These are phyloP conservation scores for Setophaga kirtlandii DNA, from an alignment of 2,113 vertebrate genomes.

Conservation along the genomic window DNA sequence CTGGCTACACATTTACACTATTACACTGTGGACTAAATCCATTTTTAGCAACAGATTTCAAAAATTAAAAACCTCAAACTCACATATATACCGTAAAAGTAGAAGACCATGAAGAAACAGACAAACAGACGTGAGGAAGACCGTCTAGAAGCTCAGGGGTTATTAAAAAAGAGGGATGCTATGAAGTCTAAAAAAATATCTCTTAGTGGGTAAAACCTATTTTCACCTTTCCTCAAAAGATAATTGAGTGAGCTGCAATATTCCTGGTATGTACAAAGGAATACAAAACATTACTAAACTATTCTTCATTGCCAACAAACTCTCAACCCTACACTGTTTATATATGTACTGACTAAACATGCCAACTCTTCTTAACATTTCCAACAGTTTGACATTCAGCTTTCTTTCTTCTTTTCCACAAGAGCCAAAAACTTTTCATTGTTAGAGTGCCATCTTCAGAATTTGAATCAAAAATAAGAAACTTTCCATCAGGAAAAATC, in stretches of 20 bases:
- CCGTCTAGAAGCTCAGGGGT: not conserved
- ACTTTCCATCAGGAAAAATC: not conserved
- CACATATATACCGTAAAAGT: not conserved
- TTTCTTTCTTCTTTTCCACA: not conserved
- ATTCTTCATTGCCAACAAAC: not conserved
- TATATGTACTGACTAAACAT: not conserved
- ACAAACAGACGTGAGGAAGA: not conserved
- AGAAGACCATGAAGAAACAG: not conserved
- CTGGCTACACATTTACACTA: not conserved
- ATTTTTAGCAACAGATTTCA: not conserved
- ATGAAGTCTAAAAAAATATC: not conserved
- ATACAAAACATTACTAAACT: not conserved
- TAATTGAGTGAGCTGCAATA: not conserved
- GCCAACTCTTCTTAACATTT: not conserved
- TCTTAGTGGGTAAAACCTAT: not conserved
- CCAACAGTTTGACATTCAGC: not conserved
- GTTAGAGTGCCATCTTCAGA: constrained; percentile 29
- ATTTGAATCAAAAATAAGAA: not conserved
- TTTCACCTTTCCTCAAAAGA: not conserved
- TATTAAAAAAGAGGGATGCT: not conserved
- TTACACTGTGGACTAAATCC: not conserved
- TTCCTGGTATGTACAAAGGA: not conserved
- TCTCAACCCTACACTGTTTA: not conserved
- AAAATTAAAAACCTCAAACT: not conserved
- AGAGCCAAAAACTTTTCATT: not conserved